Conservation (phyloP, 2,113 vertebrate genomes). For the Cyprinus carpio region DNA sequence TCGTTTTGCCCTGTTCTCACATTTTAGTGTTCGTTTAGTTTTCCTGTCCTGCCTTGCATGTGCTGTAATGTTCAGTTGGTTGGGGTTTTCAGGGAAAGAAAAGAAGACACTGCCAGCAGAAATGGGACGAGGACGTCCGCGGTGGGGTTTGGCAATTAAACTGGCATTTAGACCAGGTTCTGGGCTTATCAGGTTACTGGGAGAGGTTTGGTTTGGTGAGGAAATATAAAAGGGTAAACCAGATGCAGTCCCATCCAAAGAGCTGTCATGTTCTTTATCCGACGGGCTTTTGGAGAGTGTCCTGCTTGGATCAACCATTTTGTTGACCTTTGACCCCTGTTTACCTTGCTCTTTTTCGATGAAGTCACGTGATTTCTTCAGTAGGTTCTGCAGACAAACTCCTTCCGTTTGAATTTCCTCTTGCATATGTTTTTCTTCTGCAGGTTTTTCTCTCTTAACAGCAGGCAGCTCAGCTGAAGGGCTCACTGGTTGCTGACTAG, state of each 20-base stretch:
- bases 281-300: slow-evolving; percentile 70
- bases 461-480: slow-evolving; percentile 7
- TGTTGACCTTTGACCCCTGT: slow-evolving; percentile 66
- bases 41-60: background rate
- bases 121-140: slow-evolving; percentile 82
- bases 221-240: slow-evolving; percentile 65
- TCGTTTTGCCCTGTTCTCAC: no score
- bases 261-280: slow-evolving; percentile 78
- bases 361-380: slow-evolving; percentile 87
- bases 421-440: background rate
- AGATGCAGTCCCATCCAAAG: slow-evolving; percentile 59
- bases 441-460: no score
- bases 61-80: slow-evolving; percentile 55
- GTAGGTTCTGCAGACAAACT: slow-evolving; percentile 86
- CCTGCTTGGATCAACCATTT: background rate
- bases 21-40: no score
- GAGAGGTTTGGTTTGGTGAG: slow-evolving; percentile 57
- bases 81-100: slow-evolving; percentile 81
- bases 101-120: slow-evolving; percentile 87
- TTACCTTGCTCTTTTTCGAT: slow-evolving; percentile 82
- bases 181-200: slow-evolving; percentile 76
- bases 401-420: slow-evolving; percentile 65
- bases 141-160: slow-evolving; percentile 79
- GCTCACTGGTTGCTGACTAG: background rate
- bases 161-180: slow-evolving; percentile 68